These are phyloP conservation scores for Lasiommata megera DNA, from an alignment of 2,888 invertebrate genomes.

Conservation along the genomic window DNA sequence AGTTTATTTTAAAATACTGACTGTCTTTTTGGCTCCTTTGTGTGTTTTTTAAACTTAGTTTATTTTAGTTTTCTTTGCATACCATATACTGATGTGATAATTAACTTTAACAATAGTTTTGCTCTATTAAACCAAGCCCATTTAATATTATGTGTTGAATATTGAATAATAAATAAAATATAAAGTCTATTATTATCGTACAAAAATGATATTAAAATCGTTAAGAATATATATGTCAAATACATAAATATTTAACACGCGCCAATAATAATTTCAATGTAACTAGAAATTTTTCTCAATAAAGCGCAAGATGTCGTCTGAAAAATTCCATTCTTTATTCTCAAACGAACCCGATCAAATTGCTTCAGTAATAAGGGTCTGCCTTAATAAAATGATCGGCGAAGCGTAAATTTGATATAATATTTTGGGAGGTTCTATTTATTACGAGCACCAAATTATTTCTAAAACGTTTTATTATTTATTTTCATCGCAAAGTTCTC, in stretches of 20 bases:
- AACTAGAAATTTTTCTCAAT: conserved; percentile 51
- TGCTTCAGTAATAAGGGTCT: conserved; percentile 65
- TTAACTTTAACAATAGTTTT: too few species aligned
- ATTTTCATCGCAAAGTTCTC: conserved; percentile 8
- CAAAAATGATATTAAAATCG: too few species aligned
- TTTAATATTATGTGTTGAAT: too few species aligned
- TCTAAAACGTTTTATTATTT: conserved; percentile 1
- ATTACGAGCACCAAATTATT: conserved; percentile 19
- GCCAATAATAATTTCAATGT: conserved; percentile 39
- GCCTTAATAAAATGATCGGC: conserved; percentile 51
- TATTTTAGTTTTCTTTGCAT: background rate
- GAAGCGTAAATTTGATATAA: conserved; percentile 38
- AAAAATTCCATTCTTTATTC: conserved; percentile 63
- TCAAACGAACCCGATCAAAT: conserved; percentile 59
- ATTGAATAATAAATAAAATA: too few species aligned
- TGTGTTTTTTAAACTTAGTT: background rate
- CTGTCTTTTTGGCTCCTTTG: background rate
- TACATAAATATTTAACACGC: conserved; percentile 31
- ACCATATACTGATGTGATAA: too few species aligned
- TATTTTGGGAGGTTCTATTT: conserved; percentile 34
- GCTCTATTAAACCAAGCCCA: too few species aligned
- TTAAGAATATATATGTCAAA: background rate
- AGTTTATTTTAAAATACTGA: conserved; percentile 2
- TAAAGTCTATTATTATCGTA: too few species aligned
- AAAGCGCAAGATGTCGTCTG: conserved; percentile 62